Base-by-base conservation (phyloP, 2,797 vertebrate species). In the Sciurus carolinensis region DNA sequence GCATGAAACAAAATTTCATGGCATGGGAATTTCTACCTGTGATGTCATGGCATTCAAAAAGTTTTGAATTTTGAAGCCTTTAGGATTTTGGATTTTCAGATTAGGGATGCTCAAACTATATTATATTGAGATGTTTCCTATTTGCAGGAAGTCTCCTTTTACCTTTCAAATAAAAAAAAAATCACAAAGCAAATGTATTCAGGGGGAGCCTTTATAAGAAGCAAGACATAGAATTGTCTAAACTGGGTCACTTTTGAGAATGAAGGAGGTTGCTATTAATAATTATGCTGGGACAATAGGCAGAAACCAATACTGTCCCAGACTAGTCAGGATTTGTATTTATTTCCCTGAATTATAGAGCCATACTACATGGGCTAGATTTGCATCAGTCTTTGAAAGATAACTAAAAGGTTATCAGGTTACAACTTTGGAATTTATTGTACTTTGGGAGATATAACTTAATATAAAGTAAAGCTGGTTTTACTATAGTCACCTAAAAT, bases 111-210 rank as follows among this genome's bases (percentile, higher is more conserved):
- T 76, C 36, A 39, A 42, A 69, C 44, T 54, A 15, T 66, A 33
- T 91, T 94, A 64, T 57, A 66, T 4, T 42, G 84, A 88, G 42
- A 66, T 4, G 11, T 87, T 91, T 88, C 54, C 33, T 69, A 42
- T 92, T 89, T 92, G 39, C 8, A 89, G 30, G 92, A 66, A 66
- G 76, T 75, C 81, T 88, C 50, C 22, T 1, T 81, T 94, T 64
- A 79, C n/a, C 39, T 93, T 96, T 89, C 81, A 90, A 81, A 90
- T 82, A 76, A 80, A 57, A 86, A 57, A 86, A 64, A 26, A 85
- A 92, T 59, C 89, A 76, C n/a, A 72, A 62, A 72, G 39, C 18
- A 3, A 85, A 26, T 88, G 30, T 50, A 75, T 82, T 82, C 36
- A 80, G 64, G 20, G 52, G 36, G 54, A 71, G 62, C 30, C 39